Base-by-base conservation (phyloP, 2,797 vertebrate species). In the Cryptoprocta ferox region DNA sequence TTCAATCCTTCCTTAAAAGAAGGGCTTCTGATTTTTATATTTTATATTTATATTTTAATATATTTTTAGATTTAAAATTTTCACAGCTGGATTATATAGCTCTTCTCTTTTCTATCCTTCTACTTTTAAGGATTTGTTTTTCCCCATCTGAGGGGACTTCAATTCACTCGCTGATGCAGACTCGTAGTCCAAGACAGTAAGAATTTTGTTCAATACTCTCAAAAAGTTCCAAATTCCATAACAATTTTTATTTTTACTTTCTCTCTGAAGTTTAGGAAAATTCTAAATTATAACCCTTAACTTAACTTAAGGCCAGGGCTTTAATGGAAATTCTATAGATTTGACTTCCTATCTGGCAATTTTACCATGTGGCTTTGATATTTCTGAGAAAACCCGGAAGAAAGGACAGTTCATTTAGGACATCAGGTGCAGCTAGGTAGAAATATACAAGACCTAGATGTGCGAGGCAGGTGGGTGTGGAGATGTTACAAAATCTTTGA, bases 61-160 rank as follows among this genome's bases (percentile, higher is more conserved):
- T 32, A 35, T 53, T 59, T 87, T 82, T 65, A 59, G 35, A 16
- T 14, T 93, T 75, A 28, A 89, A 88, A 30, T 81, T n/a, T 76
- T 68, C 59, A 83, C 11, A 89, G 12, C 18, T 70, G 32, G 48
- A 6, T 65, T 84, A 81, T 15, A 35, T 48, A 81, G 59, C 50
- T 76, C 39, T 56, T 81, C 61, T 83, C 66, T 90, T 92, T 86
- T 91, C 42, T 75, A 26, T 24, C 15, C 12, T 95, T 92, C 24
- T 53, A 6, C 37, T 79, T 93, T 45, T 97, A 84, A 84, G 45
- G 30, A 56, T 84, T 15, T 32, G 42, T 48, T 53, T 89, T 81
- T 39, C 12, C 30, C 16, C 18, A 56, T 26, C 16, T 59, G 35
- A 94, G 53, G 66, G 50, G 24, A 78, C 59, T 76, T 42, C 32